Conservation (phyloP, 2,113 vertebrate species). For the Nesoenas mayeri region DNA sequence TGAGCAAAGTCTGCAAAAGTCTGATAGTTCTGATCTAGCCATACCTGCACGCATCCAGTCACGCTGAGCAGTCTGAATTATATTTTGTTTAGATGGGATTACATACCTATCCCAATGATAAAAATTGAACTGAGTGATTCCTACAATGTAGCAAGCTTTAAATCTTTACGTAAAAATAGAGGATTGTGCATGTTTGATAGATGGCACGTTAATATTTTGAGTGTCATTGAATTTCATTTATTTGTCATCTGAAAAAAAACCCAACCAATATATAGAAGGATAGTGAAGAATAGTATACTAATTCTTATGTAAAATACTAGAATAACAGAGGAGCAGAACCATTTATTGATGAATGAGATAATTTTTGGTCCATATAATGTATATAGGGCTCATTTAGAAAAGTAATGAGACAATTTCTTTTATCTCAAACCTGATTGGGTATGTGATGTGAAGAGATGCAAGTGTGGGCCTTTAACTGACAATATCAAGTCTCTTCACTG, state of each 20-base stretch:
- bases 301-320: background rate
- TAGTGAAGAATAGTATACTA: background rate
- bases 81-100: background rate
- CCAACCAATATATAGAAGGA: background rate
- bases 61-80: background rate
- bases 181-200: background rate
- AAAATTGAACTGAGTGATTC: background rate
- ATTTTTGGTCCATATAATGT: background rate
- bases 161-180: background rate
- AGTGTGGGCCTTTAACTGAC: constrained; percentile 8
- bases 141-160: background rate
- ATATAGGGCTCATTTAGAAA: background rate
- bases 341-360: background rate
- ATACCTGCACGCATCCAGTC: background rate
- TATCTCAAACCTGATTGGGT: background rate
- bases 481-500: background rate
- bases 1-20: background rate
- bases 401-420: background rate
- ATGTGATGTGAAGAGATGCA: background rate
- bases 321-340: background rate
- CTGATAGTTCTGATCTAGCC: background rate
- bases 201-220: background rate
- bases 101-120: background rate
- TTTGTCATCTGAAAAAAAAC: background rate
- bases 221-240: background rate